Percentiles rank a stretch among this genome's conserved stretches.
Evolutionary conservation across 2,888 invertebrate species (phyloP).

Genomic region (Ischnura elegans): DNA sequence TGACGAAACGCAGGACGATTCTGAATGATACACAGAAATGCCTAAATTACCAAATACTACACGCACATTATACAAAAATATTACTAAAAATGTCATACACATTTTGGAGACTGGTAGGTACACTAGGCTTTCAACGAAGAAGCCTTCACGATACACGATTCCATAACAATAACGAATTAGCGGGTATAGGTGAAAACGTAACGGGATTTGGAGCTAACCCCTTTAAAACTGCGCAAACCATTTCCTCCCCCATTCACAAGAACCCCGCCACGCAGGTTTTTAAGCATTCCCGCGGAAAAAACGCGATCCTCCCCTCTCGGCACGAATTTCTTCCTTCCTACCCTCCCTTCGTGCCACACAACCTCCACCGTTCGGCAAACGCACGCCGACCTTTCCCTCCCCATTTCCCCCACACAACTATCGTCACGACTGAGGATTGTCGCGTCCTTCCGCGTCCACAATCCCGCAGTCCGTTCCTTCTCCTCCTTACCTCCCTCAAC

Average conservation of each 20-base stretch:
- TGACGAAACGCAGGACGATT: too few species aligned
- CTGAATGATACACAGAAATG: too few species aligned
- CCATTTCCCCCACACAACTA: background rate
- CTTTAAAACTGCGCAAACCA: conserved; percentile 47
- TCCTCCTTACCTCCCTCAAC: conserved; percentile 14
- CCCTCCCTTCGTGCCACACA: background rate
- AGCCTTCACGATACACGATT: too few species aligned
- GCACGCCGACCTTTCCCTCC: background rate
- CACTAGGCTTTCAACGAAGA: too few species aligned
- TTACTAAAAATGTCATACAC: too few species aligned
- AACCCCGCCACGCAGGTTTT: background rate
- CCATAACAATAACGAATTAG: background rate
- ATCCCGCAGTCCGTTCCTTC: background rate
- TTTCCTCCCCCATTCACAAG: background rate
- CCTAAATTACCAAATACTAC: too few species aligned
- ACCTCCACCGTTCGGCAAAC: background rate
- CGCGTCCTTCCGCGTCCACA: background rate
- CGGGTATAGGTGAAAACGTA: background rate
- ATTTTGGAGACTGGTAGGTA: too few species aligned
- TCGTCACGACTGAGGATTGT: background rate
- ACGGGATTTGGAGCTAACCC: background rate
- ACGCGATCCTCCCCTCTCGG: conserved; percentile 52
- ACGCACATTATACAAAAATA: too few species aligned
- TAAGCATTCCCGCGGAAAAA: conserved; percentile 19
- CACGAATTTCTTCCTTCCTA: background rate